Base-by-base conservation (phyloP, 1,140 invertebrate species). In the Adoxophyes honmai region DNA sequence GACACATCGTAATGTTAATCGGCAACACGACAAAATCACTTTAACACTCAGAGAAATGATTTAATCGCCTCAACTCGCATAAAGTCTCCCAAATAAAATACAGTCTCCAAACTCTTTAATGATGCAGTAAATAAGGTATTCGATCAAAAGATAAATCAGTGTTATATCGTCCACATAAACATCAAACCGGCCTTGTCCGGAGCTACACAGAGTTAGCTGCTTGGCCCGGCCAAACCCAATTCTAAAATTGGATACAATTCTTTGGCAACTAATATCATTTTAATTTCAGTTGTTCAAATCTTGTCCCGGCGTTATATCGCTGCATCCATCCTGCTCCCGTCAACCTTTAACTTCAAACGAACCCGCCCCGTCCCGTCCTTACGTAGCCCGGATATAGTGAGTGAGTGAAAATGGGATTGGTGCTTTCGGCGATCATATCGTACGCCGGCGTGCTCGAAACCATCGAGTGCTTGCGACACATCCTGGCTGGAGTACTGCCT, bases 361-460 rank as follows among this genome's bases (percentile, higher is more conserved):
- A 60, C 66, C 61, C 62, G 59, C 70, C 73, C 72, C 64, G 28
- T 73, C 75, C 71, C 68, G 67, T 66, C 70, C 71, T 66, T 70
- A 59, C 48, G 62, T 64, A 48, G 21, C 21, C 13, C 21, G 69
- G 37, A 44, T 60, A 58, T 54, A 54, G 69, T 70, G 63, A 59
- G 57, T 69, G 60, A 64, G 70, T 75, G 70, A 62, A 75, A 74
- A 94, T 94, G 93, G 93, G 93, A 67, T 78, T 94, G 13, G 75
- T 95, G 57, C 83, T 95, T 42, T 94, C 94, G 8, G 85, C 94
- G 68, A 76, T 95, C 16, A 90, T 95, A 59, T 90, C 93, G n/a
- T 95, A 94, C 70, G 91, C 93, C 14, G 94, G 94, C 52, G 91
- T 93, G 1, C 57, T 93, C 57, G 94, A 95, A 78, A 88, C 94